phyloP scores from a whole-genome alignment of 2,113 vertebrate genomes.

The Arizona elegans region DNA sequence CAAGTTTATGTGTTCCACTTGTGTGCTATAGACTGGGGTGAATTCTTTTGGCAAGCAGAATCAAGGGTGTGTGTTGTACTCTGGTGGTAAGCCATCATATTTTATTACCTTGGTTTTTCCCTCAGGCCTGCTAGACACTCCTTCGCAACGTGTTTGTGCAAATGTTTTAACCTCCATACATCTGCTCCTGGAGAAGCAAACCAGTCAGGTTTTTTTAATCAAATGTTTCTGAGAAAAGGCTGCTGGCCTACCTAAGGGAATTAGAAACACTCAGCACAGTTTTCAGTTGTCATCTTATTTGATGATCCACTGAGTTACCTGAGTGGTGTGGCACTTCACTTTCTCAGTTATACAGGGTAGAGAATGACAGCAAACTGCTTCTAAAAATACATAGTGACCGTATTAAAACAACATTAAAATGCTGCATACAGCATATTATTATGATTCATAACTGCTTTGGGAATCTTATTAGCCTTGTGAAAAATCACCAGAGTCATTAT shows the following conservation, averaged over 20 bases:
- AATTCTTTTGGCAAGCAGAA: conserved; percentile 57
- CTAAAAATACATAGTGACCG: background rate
- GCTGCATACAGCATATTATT: background rate
- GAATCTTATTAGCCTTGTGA: background rate
- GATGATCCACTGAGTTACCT: background rate
- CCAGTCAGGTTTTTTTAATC: conserved; percentile 12
- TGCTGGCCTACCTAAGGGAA: conserved; percentile 38
- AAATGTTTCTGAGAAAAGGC: conserved; percentile 53
- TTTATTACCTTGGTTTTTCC: conserved; percentile 62
- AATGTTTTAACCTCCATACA: conserved; percentile 48
- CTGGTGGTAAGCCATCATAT: conserved; percentile 62
- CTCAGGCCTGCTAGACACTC: conserved; percentile 67
- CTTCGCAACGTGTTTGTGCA: conserved; percentile 63
- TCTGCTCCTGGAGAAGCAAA: conserved; percentile 66
- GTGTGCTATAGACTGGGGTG: conserved; percentile 36
- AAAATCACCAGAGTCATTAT: background rate
- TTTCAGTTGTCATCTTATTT: rapidly evolving
- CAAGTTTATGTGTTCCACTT: conserved; percentile 43
- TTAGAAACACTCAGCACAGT: conserved; percentile 32
- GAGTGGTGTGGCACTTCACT: background rate
- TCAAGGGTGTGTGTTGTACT: conserved; percentile 59
- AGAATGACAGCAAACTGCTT: background rate
- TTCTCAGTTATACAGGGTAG: background rate
- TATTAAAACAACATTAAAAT: background rate
- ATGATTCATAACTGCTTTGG: background rate